A percentile compares a stretch with the other conserved stretches of the same genome.
phyloP scores from a whole-genome alignment of 1,140 invertebrate genomes.

The Drosophila sturtevanti region DNA sequence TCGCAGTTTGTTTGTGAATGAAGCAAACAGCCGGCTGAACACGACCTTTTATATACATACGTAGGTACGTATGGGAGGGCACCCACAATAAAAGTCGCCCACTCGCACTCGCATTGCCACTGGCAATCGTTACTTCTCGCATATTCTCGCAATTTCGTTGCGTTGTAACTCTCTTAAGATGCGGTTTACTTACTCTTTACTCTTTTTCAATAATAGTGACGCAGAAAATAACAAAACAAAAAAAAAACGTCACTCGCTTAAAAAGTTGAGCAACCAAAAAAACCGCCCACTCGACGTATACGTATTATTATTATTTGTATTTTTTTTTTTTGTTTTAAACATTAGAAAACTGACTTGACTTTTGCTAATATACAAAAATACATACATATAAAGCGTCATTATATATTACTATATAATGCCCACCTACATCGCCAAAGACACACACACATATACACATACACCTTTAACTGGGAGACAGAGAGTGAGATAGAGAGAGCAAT shows the following conservation, averaged over 20 bases:
- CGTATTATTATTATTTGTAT: background rate
- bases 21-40: constrained; percentile 4
- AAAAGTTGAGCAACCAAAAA: constrained; percentile 58
- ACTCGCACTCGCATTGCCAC: background rate
- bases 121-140: background rate
- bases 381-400: constrained; percentile 24
- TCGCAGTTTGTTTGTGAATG: constrained; percentile 1
- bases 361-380: constrained; percentile 38
- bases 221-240: constrained; percentile 18
- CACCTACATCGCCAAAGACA: constrained; percentile 41
- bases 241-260: constrained; percentile 58
- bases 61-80: too few relatives aligned
- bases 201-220: background rate
- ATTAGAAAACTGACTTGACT: constrained; percentile 36
- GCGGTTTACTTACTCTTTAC: background rate
- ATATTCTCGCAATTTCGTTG: constrained; percentile 13
- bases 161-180: constrained; percentile 7
- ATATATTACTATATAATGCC: constrained; percentile 30
- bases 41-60: constrained; percentile 11
- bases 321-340: constrained; percentile 2
- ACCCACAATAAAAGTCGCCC: background rate
- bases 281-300: constrained; percentile 46
- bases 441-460: constrained; percentile 7
- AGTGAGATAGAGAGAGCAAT: constrained; percentile 13
- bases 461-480: constrained; percentile 10